Conservation (phyloP, 2,113 vertebrate genomes). For the Heterocephalus glaber region DNA sequence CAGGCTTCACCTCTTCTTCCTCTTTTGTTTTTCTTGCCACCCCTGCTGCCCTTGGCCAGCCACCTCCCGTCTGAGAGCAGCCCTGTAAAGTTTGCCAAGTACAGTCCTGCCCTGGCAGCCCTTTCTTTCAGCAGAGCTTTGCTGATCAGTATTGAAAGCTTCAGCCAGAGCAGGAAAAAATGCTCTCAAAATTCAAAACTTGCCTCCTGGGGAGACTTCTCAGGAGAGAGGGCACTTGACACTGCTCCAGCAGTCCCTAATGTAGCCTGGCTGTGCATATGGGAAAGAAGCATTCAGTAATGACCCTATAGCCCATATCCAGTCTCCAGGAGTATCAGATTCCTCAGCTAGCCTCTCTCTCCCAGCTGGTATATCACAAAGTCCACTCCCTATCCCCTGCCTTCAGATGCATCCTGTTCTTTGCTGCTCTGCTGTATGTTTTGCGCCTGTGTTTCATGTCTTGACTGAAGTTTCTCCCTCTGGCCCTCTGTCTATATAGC, state of each 20-base stretch:
- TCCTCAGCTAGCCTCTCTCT: not conserved
- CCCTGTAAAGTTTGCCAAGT: constrained; percentile 62
- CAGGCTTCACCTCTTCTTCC: not conserved
- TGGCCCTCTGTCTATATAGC: accelerated
- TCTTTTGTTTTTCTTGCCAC: not conserved
- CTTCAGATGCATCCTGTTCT: constrained; percentile 39
- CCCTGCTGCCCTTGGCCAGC: constrained; percentile 10
- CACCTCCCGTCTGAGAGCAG: not conserved
- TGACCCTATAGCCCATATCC: constrained; percentile 43
- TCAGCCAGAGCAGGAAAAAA: constrained; percentile 54
- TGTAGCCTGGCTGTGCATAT: constrained; percentile 40
- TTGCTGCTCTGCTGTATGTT: constrained; percentile 6
- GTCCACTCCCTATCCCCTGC: not conserved
- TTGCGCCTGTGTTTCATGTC: not conserved
- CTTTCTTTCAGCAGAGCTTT: constrained; percentile 74
- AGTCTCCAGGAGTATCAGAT: constrained; percentile 51
- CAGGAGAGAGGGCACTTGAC: constrained; percentile 74
- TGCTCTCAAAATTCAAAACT: constrained; percentile 76
- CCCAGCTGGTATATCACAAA: not conserved
- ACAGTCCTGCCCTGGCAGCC: constrained; percentile 15
- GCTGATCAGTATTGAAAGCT: constrained; percentile 80
- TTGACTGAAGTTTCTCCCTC: not conserved
- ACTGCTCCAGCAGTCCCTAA: constrained; percentile 61
- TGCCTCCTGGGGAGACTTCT: constrained; percentile 67
- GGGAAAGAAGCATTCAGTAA: constrained; percentile 51